These are phyloP conservation scores for Pogona vitticeps DNA, from an alignment of 2,113 vertebrate genomes.

Conservation along the genomic window DNA sequence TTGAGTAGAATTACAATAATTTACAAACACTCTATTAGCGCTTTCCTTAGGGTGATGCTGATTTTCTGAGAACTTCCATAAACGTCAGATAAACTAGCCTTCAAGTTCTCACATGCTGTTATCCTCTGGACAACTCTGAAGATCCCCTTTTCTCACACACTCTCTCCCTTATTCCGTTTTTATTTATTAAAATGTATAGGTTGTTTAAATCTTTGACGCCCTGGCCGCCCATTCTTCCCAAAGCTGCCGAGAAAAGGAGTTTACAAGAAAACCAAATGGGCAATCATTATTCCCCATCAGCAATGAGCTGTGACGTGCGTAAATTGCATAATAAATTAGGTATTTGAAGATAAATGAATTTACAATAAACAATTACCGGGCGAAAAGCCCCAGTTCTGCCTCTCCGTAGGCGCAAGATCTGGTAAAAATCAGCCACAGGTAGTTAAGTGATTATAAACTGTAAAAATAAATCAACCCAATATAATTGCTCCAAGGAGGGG, in stretches of 20 bases:
- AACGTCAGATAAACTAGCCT: constrained; percentile 5
- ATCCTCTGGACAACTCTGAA: constrained; percentile 23
- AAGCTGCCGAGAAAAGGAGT: constrained; percentile 60
- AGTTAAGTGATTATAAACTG: constrained; percentile 83
- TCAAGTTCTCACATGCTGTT: constrained; percentile 40
- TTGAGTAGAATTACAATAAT: background rate
- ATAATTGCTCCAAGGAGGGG: constrained; percentile 78
- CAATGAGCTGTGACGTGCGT: constrained; percentile 63
- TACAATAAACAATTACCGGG: constrained; percentile 66
- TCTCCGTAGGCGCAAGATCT: constrained; percentile 76
- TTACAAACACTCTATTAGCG: background rate
- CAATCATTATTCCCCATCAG: constrained; percentile 70
- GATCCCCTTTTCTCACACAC: background rate
- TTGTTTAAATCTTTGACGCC: constrained; percentile 57
- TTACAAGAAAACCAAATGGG: constrained; percentile 66
- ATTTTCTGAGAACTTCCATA: background rate
- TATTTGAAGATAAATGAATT: constrained; percentile 70
- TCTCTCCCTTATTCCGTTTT: constrained; percentile 14
- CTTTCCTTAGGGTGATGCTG: background rate
- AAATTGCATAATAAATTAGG: constrained; percentile 68
- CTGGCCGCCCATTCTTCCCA: constrained; percentile 62
- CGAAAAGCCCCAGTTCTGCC: constrained; percentile 73
- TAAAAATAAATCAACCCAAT: constrained; percentile 84
- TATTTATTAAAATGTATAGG: constrained; percentile 28
- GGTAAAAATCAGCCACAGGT: constrained; percentile 81